These are phyloP conservation scores for Periophthalmodon schlosseri DNA, from an alignment of 2,113 vertebrate species.

Conservation along the genomic window DNA sequence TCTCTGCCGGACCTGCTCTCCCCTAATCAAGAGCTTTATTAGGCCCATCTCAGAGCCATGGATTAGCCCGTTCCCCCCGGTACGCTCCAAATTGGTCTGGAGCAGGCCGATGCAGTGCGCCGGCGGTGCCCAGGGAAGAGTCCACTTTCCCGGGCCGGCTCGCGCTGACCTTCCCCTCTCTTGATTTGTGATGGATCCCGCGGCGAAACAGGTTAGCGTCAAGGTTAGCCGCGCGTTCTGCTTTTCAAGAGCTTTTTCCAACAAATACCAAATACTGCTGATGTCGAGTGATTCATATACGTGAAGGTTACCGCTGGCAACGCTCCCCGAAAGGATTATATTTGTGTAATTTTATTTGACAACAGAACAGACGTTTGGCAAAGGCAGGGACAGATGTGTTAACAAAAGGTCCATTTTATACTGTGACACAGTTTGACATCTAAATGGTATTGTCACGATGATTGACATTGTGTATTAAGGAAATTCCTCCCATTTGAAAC, in stretches of 20 bases:
- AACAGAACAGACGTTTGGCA: slow-evolving; percentile 22
- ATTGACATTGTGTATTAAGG: background rate
- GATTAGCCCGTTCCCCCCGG: slow-evolving; percentile 70
- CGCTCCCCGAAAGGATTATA: slow-evolving; percentile 40
- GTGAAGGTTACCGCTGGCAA: slow-evolving; percentile 44
- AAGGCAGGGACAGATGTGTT: background rate
- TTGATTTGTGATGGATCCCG: slow-evolving; percentile 63
- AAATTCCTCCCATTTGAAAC: background rate
- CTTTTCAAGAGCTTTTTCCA: slow-evolving; percentile 53
- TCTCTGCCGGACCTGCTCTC: slow-evolving; percentile 43
- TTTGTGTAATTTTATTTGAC: slow-evolving; percentile 50
- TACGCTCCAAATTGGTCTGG: slow-evolving; percentile 58
- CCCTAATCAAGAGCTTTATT: slow-evolving; percentile 63
- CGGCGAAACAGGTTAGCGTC: slow-evolving; percentile 28
- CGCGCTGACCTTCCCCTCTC: slow-evolving; percentile 54
- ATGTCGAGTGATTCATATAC: slow-evolving; percentile 44
- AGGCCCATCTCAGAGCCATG: slow-evolving; percentile 59
- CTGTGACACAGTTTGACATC: background rate
- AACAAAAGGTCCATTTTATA: background rate
- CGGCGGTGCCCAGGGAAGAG: slow-evolving; percentile 34
- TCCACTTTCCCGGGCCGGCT: slow-evolving; percentile 56
- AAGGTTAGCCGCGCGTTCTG: slow-evolving; percentile 47
- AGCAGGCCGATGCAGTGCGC: slow-evolving; percentile 51
- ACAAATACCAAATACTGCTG: slow-evolving; percentile 53
- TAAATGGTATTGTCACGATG: background rate